Percentiles rank a stretch among this genome's conserved stretches.
These are phyloP conservation scores for Heliconius melpomene DNA, from an alignment of 1,140 invertebrate species.

Conservation along the genomic window DNA sequence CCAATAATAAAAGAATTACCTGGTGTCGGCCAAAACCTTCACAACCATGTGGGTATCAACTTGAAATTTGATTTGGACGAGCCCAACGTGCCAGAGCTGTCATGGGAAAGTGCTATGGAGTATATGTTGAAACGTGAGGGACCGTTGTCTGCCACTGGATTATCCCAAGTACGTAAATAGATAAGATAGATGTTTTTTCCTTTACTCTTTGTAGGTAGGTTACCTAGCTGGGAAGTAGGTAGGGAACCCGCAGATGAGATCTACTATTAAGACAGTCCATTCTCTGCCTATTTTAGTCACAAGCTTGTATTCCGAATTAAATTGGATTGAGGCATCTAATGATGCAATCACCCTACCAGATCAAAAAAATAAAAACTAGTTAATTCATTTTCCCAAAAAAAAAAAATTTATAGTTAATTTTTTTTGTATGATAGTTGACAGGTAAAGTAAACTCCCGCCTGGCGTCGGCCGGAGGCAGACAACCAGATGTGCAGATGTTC, in stretches of 20 bases:
- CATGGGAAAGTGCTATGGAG: conserved; percentile 82
- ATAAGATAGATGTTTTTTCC: background rate
- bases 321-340: too few relatives aligned
- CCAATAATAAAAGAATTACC: conserved; percentile 85
- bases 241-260: too few relatives aligned
- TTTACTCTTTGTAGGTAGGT: too few relatives aligned
- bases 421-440: conserved; percentile 74
- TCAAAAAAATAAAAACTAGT: too few relatives aligned
- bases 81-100: conserved; percentile 82
- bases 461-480: conserved; percentile 79
- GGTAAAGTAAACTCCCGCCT: conserved; percentile 83
- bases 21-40: conserved; percentile 89
- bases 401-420: background rate
- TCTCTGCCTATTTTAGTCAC: too few relatives aligned
- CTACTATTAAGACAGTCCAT: too few relatives aligned
- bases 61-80: conserved; percentile 79
- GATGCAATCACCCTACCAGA: too few relatives aligned
- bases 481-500: conserved; percentile 86
- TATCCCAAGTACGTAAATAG: conserved; percentile 75
- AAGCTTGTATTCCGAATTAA: too few relatives aligned
- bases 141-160: conserved; percentile 83
- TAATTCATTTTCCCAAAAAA: too few relatives aligned
- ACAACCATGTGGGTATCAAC: conserved; percentile 86
- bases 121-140: conserved; percentile 84
- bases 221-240: too few relatives aligned